Evolutionary conservation across 2,113 vertebrate species (phyloP).

Genomic region (Xiphias gladius): DNA sequence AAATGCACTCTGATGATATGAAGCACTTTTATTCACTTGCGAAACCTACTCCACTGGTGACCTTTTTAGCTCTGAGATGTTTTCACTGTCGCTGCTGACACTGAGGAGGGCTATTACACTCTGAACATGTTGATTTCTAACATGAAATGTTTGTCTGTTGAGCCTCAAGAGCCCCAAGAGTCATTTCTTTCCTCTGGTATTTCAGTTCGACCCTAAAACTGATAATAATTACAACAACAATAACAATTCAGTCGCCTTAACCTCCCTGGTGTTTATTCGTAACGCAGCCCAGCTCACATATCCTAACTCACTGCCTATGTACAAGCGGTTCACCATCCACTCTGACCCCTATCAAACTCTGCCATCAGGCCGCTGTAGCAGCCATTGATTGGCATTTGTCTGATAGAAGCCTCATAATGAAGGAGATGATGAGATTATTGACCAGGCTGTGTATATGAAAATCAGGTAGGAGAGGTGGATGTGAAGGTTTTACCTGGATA

Average conservation of each 20-base stretch:
- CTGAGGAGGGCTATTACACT: neutral
- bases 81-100: neutral
- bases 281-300: neutral
- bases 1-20: neutral
- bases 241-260: slow-evolving; percentile 13
- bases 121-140: neutral
- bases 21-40: slow-evolving; percentile 9
- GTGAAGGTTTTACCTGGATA: slow-evolving; percentile 71
- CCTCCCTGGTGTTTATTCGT: slow-evolving; percentile 25
- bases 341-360: slow-evolving; percentile 68
- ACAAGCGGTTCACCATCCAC: slow-evolving; percentile 33
- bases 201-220: slow-evolving; percentile 24
- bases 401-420: slow-evolving; percentile 64
- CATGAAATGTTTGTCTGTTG: neutral
- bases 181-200: neutral
- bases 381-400: slow-evolving; percentile 79
- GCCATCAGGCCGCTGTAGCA: slow-evolving; percentile 43
- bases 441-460: slow-evolving; percentile 60
- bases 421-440: slow-evolving; percentile 77
- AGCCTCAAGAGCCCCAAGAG: neutral
- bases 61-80: neutral
- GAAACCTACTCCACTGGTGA: neutral
- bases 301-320: slow-evolving; percentile 26
- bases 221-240: slow-evolving; percentile 3
- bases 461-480: slow-evolving; percentile 65